These are phyloP conservation scores for Caenorhabditis briggsae DNA, from an alignment of 1,140 invertebrate genomes.

Conservation along the genomic window DNA sequence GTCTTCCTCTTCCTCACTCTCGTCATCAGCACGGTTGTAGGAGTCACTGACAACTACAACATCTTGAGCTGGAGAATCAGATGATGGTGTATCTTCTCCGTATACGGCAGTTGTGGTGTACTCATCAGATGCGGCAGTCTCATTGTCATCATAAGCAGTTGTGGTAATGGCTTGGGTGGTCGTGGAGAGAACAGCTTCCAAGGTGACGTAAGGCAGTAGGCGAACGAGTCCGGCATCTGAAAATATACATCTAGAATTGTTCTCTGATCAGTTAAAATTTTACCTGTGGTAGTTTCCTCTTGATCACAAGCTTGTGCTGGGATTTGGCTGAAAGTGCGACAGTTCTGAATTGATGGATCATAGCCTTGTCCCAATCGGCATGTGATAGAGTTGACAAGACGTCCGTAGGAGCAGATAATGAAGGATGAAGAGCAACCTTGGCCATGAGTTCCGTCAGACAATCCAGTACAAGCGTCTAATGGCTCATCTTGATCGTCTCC, in stretches of 20 bases:
- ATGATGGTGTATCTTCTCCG: background rate
- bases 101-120: background rate
- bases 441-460: background rate
- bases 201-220: background rate
- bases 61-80: background rate
- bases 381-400: background rate
- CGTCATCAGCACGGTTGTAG: background rate
- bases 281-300: slow-evolving; percentile 1
- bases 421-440: slow-evolving; percentile 4
- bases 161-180: background rate
- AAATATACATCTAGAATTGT: background rate
- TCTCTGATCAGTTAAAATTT: background rate
- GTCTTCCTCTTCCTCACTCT: background rate
- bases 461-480: background rate
- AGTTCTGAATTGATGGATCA: slow-evolving; percentile 19
- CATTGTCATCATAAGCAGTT: background rate
- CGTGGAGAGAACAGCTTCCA: slow-evolving; percentile 22
- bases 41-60: background rate
- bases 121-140: background rate
- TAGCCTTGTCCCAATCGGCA: background rate
- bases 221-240: slow-evolving; percentile 8
- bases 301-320: slow-evolving; percentile 28
- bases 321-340: slow-evolving; percentile 21
- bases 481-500: background rate
- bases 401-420: background rate